Base-by-base conservation (phyloP, 2,113 vertebrate genomes). In the Leptocoma aspasia region DNA sequence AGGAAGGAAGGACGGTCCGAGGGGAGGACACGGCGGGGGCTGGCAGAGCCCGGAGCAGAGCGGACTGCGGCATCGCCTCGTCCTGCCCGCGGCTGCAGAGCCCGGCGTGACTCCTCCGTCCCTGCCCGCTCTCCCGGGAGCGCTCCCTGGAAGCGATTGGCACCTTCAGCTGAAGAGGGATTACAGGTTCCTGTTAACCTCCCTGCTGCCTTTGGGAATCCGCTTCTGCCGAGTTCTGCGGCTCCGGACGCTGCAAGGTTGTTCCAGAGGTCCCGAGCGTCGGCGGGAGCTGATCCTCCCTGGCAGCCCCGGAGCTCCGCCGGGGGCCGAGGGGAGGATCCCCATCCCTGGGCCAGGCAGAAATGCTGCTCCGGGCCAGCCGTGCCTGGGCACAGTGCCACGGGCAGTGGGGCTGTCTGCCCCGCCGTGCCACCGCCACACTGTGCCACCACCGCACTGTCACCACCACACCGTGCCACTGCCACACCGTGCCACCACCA, bases 301-400 rank as follows among this genome's bases (percentile, higher is more conserved):
- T 1, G 7, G 31, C 45, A 12, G 44, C 54, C 20, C 70, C 3
- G 2, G 63, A 54, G 77, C 64, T 60, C 9, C 44, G 80, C 42
- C 1, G 0, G n/a, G n/a, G n/a, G n/a, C n/a, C n/a, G n/a, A n/a
- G n/a, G 22, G 63, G 53, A 60, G 49, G 27, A 39, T n/a, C 45
- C 42, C 27, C 6, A 1, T 8, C 56, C 6, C 50, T 8, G 20
- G 75, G 42, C 39, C 30, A 0, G 65, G 63, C 50, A 30, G 54
- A 28, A 33, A 10, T 0, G 22, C 44, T 73, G 63, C 30, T 19
- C 35, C 4, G 6, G 50, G 56, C 37, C 33, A 17, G 60, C 8
- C 0, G 1, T 14, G 6, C 69, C 59, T 23, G 22, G 47, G 28
- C 13, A 5, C 13, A 0, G 28, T 15, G 65, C 77, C 50, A 21